phyloP scores from a whole-genome alignment of 37 sponge, comb jelly and placozoan genomes.

The Mnemiopsis leidyi region DNA sequence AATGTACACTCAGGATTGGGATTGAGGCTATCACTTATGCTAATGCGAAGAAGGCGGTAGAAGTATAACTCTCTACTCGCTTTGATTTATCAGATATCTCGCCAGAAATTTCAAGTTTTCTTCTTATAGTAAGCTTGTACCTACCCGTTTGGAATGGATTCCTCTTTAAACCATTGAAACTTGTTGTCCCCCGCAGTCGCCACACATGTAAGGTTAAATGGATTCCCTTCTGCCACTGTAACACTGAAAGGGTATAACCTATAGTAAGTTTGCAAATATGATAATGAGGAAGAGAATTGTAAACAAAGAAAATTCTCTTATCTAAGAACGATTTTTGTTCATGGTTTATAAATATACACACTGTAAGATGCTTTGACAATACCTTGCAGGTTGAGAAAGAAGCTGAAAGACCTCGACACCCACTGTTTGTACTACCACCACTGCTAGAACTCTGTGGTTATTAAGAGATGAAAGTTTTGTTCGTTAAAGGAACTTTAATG shows the following conservation, averaged over 20 bases:
- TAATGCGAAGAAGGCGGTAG: not conserved
- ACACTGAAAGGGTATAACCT: not conserved
- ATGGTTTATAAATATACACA: no score
- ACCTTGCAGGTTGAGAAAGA: not conserved
- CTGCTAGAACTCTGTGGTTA: not conserved
- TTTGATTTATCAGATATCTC: no score
- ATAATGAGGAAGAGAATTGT: no score
- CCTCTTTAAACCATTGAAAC: not conserved
- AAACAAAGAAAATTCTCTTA: no score
- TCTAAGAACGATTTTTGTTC: no score
- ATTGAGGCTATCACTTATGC: not conserved
- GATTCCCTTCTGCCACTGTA: not conserved
- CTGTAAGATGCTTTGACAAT: no score
- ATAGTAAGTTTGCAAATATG: no score
- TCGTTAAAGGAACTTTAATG: no score
- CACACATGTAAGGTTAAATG: not conserved
- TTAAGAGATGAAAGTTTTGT: no score
- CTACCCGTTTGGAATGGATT: not conserved
- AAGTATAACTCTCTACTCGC: not conserved
- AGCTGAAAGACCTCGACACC: not conserved
- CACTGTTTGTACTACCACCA: not conserved
- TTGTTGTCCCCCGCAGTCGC: not conserved
- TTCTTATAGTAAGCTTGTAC: no score
- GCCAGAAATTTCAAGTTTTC: no score
- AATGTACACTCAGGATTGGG: no score